These are phyloP conservation scores for Metopia argyrocephala DNA, from an alignment of 2,888 invertebrate species.

Conservation along the genomic window DNA sequence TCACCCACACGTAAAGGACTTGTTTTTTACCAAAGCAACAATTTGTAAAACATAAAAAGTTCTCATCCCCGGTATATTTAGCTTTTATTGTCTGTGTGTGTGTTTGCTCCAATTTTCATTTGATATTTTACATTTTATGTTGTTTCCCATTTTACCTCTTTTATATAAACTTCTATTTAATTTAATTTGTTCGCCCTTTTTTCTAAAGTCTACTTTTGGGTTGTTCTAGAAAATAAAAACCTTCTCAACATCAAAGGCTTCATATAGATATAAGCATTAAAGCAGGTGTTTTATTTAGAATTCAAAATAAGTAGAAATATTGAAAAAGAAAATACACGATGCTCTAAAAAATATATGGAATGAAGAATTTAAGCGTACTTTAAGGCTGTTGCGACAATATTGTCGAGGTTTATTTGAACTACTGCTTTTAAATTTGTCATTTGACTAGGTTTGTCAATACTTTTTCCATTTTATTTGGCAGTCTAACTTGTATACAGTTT, in stretches of 20 bases:
- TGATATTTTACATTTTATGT: no score
- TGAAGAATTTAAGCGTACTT: slow-evolving; percentile 31
- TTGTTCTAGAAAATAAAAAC: neutral
- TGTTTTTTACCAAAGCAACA: slow-evolving; percentile 19
- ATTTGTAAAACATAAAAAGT: neutral
- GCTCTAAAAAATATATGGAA: neutral
- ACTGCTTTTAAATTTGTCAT: neutral
- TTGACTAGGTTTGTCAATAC: neutral
- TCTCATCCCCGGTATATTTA: no score
- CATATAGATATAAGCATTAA: slow-evolving; percentile 14
- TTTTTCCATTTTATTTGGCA: neutral
- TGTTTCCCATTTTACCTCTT: no score
- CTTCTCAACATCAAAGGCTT: slow-evolving; percentile 38
- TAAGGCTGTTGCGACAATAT: slow-evolving; percentile 41
- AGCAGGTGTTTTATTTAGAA: slow-evolving; percentile 33
- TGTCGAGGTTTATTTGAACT: neutral
- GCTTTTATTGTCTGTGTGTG: no score
- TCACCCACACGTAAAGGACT: neutral
- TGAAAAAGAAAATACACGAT: neutral
- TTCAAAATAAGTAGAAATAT: neutral
- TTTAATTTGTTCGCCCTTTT: neutral
- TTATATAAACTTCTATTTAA: neutral
- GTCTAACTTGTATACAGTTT: slow-evolving; percentile 22
- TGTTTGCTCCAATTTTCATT: slow-evolving; percentile 4
- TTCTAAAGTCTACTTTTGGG: neutral